phyloP scores from a whole-genome alignment of 2,888 invertebrate species.

The Eretmocerus hayati region DNA sequence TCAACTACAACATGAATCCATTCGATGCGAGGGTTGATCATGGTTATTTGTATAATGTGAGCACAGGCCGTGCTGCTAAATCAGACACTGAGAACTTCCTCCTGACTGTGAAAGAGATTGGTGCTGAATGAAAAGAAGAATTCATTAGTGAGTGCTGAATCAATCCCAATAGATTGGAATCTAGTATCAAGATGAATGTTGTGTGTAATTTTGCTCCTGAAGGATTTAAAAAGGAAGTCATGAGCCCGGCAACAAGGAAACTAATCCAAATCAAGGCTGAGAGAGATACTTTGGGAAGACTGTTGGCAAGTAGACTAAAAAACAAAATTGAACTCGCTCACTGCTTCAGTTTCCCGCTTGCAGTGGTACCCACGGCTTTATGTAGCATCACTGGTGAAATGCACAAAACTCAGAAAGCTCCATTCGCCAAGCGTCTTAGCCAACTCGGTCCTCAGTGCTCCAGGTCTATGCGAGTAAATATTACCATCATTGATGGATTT shows the following conservation, averaged over 20 bases:
- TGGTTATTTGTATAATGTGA: background rate
- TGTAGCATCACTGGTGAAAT: constrained; percentile 25
- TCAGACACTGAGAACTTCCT: background rate
- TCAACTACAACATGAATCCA: background rate
- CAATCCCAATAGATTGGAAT: constrained; percentile 15
- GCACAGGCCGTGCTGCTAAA: background rate
- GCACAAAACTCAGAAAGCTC: constrained; percentile 5
- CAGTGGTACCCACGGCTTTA: constrained; percentile 26
- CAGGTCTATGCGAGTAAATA: background rate
- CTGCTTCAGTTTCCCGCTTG: constrained; percentile 31
- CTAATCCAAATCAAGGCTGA: constrained; percentile 28
- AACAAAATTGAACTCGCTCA: constrained; percentile 22
- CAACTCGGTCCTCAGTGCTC: background rate
- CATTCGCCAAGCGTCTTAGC: background rate
- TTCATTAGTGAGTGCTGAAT: background rate
- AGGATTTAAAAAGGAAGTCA: constrained; percentile 21
- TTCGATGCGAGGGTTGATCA: constrained; percentile 1
- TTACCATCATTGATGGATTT: background rate
- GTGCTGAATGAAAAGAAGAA: background rate
- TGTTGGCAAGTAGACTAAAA: constrained; percentile 24
- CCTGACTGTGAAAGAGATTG: background rate
- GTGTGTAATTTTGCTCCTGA: constrained; percentile 26
- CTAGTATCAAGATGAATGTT: constrained; percentile 26
- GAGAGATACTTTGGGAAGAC: constrained; percentile 31
- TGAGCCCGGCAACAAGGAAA: constrained; percentile 24